Conservation (phyloP, 2,113 vertebrate genomes). For the Balaeniceps rex region DNA sequence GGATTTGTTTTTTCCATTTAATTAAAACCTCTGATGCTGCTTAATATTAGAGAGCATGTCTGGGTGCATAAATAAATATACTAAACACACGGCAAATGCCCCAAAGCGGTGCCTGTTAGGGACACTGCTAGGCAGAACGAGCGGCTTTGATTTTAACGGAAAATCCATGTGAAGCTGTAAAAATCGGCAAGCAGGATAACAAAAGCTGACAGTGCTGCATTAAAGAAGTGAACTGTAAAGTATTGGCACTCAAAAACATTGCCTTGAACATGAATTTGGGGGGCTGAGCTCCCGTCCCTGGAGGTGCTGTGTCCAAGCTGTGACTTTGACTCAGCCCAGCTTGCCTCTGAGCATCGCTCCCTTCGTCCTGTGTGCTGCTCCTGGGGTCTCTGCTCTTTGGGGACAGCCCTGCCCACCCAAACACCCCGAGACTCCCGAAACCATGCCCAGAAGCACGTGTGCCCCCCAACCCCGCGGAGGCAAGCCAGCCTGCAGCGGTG, state of each 20-base stretch:
- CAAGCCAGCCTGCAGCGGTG: rapidly evolving
- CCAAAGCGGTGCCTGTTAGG: neutral
- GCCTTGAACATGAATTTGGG: neutral
- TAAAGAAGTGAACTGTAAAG: neutral
- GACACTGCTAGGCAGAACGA: neutral
- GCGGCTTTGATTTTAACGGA: neutral
- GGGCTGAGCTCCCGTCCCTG: neutral
- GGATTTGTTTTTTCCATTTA: neutral
- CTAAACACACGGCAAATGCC: neutral
- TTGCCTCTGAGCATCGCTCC: neutral
- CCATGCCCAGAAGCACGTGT: rapidly evolving
- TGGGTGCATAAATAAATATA: neutral
- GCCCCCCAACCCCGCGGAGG: rapidly evolving
- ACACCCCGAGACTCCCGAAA: neutral
- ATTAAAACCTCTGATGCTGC: neutral
- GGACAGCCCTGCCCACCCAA: neutral
- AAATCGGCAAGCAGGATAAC: neutral
- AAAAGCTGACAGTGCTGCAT: neutral
- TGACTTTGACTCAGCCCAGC: neutral
- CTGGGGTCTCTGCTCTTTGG: rapidly evolving
- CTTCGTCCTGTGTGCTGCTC: neutral
- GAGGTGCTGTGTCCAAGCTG: neutral
- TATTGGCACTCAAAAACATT: neutral
- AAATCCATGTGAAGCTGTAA: neutral
- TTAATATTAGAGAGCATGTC: neutral